A percentile compares a stretch with the other conserved stretches of the same genome.
phyloP scores from a whole-genome alignment of 2,113 vertebrate species.

The Eptesicus fuscus region DNA sequence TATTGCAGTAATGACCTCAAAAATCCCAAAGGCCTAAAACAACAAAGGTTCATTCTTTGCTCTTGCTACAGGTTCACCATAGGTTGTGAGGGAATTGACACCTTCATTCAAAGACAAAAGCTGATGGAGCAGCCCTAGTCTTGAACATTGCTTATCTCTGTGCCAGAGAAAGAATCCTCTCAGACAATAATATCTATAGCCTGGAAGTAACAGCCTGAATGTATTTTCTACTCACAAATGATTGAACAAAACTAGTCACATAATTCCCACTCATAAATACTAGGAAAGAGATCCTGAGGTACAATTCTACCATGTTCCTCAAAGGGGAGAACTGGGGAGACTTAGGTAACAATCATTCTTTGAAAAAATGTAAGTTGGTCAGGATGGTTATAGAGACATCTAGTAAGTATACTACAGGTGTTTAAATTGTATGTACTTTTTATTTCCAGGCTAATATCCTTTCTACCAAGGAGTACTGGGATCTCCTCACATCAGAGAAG shows the following conservation, averaged over 20 bases:
- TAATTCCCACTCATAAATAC: background rate
- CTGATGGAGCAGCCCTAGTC: background rate
- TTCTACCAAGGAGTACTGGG: background rate
- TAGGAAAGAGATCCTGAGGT: background rate
- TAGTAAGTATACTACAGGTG: background rate
- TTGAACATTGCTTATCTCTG: background rate
- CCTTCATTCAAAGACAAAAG: background rate
- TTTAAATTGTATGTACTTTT: background rate
- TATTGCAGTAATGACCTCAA: background rate
- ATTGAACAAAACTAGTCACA: background rate
- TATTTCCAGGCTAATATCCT: background rate
- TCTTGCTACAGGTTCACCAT: background rate
- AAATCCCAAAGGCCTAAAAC: background rate
- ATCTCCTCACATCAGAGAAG: background rate
- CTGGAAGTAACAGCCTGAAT: background rate
- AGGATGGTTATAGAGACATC: background rate
- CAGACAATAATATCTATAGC: background rate
- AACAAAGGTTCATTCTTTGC: background rate
- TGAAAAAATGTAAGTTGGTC: background rate
- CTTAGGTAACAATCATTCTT: background rate
- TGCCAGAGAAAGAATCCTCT: background rate
- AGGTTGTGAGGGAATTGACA: background rate
- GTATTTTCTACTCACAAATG: background rate
- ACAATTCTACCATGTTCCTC: background rate
- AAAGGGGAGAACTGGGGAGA: background rate